These are phyloP conservation scores for Microchrysa polita DNA, from an alignment of 2,888 invertebrate species.

Conservation along the genomic window DNA sequence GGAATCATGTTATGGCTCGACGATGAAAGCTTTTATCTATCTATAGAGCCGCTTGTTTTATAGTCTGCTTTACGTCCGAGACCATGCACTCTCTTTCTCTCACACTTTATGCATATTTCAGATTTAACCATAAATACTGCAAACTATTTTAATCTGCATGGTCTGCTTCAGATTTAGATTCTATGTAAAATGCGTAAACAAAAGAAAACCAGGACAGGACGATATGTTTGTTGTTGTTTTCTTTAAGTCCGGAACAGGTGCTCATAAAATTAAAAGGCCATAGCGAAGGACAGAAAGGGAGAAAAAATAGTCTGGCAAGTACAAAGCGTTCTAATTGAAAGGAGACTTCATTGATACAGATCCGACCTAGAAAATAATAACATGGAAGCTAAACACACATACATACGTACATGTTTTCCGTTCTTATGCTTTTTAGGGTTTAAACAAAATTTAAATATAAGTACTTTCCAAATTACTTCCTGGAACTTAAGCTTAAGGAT, in stretches of 20 bases:
- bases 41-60: conserved; percentile 31
- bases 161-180: conserved; percentile 2
- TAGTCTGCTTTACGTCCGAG: conserved; percentile 3
- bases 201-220: not conserved
- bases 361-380: too few species aligned
- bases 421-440: too few species aligned
- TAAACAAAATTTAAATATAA: too few species aligned
- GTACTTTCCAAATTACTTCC: too few species aligned
- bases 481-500: too few species aligned
- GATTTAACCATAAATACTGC: conserved; percentile 15
- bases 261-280: not conserved
- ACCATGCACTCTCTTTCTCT: conserved; percentile 20
- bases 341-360: too few species aligned
- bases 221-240: not conserved
- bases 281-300: too few species aligned
- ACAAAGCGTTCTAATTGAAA: too few species aligned
- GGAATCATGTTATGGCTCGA: conserved; percentile 26
- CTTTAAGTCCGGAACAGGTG: not conserved
- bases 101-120: conserved; percentile 27
- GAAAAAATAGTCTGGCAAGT: too few species aligned
- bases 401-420: too few species aligned
- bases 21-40: conserved; percentile 36
- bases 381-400: too few species aligned
- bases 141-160: conserved; percentile 22
- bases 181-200: not conserved